These are phyloP conservation scores for Myotis brandtii DNA, from an alignment of 2,113 vertebrate species.

Conservation along the genomic window DNA sequence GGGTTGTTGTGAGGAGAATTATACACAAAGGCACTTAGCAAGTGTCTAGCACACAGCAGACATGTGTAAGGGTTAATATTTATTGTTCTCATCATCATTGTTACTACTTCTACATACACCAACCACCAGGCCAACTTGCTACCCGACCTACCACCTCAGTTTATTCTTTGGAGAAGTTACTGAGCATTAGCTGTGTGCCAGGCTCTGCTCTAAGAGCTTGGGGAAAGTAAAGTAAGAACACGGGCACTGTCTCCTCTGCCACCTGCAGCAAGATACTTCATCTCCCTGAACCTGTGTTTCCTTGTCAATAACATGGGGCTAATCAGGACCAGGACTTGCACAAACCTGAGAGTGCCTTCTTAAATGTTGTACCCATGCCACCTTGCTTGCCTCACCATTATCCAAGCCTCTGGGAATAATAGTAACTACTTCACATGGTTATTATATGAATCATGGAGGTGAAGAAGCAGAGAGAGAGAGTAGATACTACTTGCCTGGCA, in stretches of 20 bases:
- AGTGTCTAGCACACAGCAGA: not conserved
- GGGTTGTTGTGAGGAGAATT: not conserved
- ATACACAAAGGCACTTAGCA: not conserved
- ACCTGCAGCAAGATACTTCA: not conserved
- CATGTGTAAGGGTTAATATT: not conserved
- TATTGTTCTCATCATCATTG: not conserved
- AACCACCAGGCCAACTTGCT: not conserved
- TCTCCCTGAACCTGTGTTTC: not conserved
- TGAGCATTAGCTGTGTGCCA: not conserved
- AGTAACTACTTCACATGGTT: not conserved
- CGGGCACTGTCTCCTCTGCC: not conserved
- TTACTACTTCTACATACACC: not conserved
- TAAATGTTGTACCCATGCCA: not conserved
- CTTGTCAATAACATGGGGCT: not conserved
- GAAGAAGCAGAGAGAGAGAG: not conserved
- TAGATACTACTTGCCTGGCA: not conserved
- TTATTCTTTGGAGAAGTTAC: not conserved
- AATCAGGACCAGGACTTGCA: not conserved
- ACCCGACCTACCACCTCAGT: not conserved
- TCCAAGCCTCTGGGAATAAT: not conserved
- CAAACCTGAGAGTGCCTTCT: not conserved
- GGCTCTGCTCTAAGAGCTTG: not conserved
- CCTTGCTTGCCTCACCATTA: not conserved
- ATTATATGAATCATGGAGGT: not conserved
- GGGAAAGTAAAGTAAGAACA: not conserved